Evolutionary conservation across 2,113 vertebrate genomes (phyloP), one percentile per base, ranked within the genome.

Genomic region (Hemibagrus wyckioides): DNA sequence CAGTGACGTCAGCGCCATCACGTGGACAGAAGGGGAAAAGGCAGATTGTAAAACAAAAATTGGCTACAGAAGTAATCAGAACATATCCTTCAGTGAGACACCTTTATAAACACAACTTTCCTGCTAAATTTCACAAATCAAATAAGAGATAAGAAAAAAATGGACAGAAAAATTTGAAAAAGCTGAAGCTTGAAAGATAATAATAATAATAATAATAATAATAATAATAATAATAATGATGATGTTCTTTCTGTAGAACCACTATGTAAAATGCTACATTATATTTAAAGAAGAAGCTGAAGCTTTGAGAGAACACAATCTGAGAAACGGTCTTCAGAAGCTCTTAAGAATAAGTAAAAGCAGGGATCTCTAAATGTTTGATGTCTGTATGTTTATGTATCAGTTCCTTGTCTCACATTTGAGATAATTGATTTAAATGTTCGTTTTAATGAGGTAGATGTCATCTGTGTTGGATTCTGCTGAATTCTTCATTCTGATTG

Each of bases 1-100:
- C 28, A 73, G 39, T 54, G 57, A 75, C 86, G 83, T 48, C 86
- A 83, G 86, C 80, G 80, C 61, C 89, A 87, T 89, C 89, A 77
- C 50, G 79, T 87, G 86, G 89, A 67, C 9, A 52, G 63, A 71
- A 81, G 44, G 1, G n/a, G 15, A 80, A 86, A 67, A 71, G 14
- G 17, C 73, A 56, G 44, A 56, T 63, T 25, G 33, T 7, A 9
- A 48, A 67, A n/a, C 36, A 63, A 25, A n/a, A 77, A 48, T 5
- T 54, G 2, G 54, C 17, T 65, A 33, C 28, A 6, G 1, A 19
- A 19, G 36, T 59, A 19, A 44, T 41, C 3, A 25, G 39, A 23
- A 73, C 10, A 0, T 19, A 21, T 44, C 23, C 41, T 48, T 48
- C 25, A 76, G 11, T 28, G 10, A 44, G 6, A 25, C 1, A 6